A percentile compares a stretch with the other conserved stretches of the same genome.
These are phyloP conservation scores for Physocephala rufipes DNA, from an alignment of 2,888 invertebrate species.

Conservation along the genomic window DNA sequence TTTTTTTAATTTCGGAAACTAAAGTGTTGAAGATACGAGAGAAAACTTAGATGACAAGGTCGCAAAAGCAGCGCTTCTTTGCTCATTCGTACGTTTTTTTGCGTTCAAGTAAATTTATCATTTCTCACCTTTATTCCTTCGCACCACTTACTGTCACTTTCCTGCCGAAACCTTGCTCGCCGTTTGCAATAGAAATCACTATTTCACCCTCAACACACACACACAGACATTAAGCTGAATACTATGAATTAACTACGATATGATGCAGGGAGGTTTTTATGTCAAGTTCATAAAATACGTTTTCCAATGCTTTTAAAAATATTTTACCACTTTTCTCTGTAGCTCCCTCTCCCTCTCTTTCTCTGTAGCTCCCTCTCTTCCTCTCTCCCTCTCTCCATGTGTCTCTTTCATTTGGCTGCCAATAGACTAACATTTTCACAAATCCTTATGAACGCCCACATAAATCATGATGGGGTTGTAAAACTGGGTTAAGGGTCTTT, in stretches of 20 bases:
- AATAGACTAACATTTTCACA: not conserved
- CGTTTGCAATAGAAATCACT: not conserved
- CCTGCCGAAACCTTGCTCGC: not conserved
- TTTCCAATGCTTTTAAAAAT: conserved; percentile 5
- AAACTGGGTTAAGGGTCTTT: conserved; percentile 12
- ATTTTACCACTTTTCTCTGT: not conserved
- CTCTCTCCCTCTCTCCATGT: no score
- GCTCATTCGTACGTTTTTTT: no score
- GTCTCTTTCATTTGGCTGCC: not conserved
- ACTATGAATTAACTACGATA: not conserved
- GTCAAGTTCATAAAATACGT: conserved; percentile 28
- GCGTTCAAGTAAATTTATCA: not conserved
- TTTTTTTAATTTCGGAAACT: no score
- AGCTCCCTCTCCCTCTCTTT: no score
- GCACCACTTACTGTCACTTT: not conserved
- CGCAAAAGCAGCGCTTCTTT: no score
- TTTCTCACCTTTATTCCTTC: not conserved
- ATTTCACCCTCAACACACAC: not conserved
- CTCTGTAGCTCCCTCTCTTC: no score
- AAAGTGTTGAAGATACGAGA: no score
- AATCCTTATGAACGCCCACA: not conserved
- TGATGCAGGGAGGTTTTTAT: conserved; percentile 1
- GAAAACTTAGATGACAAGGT: no score
- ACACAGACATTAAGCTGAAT: not conserved
- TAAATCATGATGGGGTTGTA: not conserved